Conservation (phyloP, 1,140 invertebrate genomes). For the Zaprionus davidi region DNA sequence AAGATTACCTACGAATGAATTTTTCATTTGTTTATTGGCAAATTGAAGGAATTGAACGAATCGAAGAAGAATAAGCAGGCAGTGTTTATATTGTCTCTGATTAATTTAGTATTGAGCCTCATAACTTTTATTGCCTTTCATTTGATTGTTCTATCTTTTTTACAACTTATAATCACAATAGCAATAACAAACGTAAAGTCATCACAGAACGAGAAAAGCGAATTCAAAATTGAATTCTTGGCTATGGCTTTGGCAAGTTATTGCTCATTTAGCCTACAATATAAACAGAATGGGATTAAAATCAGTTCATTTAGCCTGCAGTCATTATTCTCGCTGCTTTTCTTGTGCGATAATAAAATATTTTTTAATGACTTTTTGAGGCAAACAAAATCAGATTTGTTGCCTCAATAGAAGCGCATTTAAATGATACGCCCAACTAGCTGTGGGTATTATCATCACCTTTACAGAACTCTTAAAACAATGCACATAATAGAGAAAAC, state of each 20-base stretch:
- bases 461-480: slow-evolving; percentile 31
- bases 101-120: neutral
- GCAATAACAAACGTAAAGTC: too few relatives aligned
- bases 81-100: slow-evolving; percentile 11
- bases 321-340: slow-evolving; percentile 27
- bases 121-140: slow-evolving; percentile 1
- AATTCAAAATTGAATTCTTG: slow-evolving; percentile 17
- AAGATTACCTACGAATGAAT: slow-evolving; percentile 10
- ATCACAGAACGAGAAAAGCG: neutral
- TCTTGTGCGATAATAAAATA: slow-evolving; percentile 32
- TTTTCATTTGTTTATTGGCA: slow-evolving; percentile 34
- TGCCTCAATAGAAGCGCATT: neutral
- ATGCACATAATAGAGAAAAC: slow-evolving; percentile 30
- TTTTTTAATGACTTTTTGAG: slow-evolving; percentile 56
- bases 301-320: slow-evolving; percentile 31
- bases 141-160: neutral
- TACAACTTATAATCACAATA: too few relatives aligned
- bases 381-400: slow-evolving; percentile 42
- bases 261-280: slow-evolving; percentile 8
- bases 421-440: neutral
- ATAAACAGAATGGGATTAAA: slow-evolving; percentile 31
- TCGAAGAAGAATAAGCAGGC: neutral
- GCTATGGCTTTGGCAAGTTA: slow-evolving; percentile 56
- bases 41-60: neutral
- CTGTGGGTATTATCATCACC: slow-evolving; percentile 28